Conservation (phyloP, 2,797 vertebrate species). For the Pipistrellus pipistrellus region DNA sequence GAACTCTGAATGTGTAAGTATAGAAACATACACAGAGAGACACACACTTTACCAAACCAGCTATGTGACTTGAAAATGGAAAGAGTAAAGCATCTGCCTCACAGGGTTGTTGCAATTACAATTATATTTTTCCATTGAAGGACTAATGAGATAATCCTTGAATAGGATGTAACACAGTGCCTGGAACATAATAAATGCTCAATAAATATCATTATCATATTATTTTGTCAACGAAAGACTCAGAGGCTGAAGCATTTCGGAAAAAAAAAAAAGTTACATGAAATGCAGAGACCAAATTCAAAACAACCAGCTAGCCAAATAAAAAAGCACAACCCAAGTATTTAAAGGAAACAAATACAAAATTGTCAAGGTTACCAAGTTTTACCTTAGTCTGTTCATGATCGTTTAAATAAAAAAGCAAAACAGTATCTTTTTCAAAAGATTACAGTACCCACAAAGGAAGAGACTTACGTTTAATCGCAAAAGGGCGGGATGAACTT, state of each 20-base stretch:
- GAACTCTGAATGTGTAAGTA: background rate
- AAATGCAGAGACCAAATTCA: background rate
- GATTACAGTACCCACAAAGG: background rate
- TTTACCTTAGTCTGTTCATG: background rate
- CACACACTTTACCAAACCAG: background rate
- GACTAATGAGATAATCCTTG: background rate
- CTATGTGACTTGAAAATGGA: background rate
- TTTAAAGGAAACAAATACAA: background rate
- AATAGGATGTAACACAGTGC: background rate
- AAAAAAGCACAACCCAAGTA: background rate
- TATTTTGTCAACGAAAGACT: background rate
- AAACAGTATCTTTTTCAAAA: background rate
- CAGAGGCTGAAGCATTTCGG: background rate
- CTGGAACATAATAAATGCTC: background rate
- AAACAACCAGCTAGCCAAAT: background rate
- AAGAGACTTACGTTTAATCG: background rate
- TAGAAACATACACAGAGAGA: background rate
- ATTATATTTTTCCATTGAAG: background rate
- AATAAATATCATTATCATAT: background rate
- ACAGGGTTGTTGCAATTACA: background rate
- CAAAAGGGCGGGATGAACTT: background rate
- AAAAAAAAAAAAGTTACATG: constrained; percentile 23
- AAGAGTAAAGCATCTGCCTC: background rate
- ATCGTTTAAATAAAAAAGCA: background rate
- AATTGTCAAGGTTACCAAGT: background rate